Evolutionary conservation across 2,113 vertebrate species (phyloP).

Genomic region (Tragelaphus strepsiceros): DNA sequence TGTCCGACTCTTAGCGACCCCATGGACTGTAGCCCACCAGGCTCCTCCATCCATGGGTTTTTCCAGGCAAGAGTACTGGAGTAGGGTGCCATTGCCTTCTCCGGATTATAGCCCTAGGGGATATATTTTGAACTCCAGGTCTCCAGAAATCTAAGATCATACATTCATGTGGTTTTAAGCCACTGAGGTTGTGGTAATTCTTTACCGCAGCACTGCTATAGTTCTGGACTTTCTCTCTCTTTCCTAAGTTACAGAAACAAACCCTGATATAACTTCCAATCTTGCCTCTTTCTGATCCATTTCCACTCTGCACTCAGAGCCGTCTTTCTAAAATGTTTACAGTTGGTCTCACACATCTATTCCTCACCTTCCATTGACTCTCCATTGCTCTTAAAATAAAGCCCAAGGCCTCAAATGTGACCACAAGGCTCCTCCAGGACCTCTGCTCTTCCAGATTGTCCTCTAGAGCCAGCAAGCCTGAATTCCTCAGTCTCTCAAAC

Average conservation of each 20-base stretch:
- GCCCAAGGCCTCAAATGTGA: not conserved
- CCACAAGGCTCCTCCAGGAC: not conserved
- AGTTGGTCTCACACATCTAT: not conserved
- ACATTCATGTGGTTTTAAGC: not conserved
- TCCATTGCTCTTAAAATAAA: not conserved
- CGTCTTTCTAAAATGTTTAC: not conserved
- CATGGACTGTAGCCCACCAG: no score
- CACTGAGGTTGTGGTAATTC: not conserved
- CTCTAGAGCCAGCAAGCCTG: accelerated
- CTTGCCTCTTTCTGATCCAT: not conserved
- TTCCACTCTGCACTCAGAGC: not conserved
- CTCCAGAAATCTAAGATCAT: not conserved
- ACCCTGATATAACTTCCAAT: not conserved
- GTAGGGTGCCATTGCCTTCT: no score
- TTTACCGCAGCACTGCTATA: not conserved
- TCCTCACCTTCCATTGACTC: not conserved
- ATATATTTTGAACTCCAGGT: not conserved
- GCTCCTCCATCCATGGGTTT: no score
- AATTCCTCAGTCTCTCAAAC: not conserved
- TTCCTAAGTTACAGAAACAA: not conserved
- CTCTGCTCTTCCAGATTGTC: not conserved
- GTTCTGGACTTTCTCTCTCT: not conserved
- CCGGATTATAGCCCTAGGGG: not conserved
- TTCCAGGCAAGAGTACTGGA: no score
- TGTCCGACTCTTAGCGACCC: no score